Evolutionary conservation across 2,797 vertebrate species (phyloP).

Genomic region (Chelon auratus): DNA sequence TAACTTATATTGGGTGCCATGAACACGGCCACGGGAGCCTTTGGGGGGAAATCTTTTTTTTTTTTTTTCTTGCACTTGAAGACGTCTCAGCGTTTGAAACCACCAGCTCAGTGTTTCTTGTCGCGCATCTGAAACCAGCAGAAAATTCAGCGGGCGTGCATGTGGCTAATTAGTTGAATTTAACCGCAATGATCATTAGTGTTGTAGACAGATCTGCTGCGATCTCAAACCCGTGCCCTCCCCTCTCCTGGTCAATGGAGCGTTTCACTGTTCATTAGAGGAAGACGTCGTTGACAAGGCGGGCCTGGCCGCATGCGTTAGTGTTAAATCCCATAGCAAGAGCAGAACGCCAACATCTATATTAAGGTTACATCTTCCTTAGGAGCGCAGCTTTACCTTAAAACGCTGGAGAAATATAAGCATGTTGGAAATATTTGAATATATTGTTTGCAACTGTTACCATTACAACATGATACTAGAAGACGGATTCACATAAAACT

Average conservation of each 20-base stretch:
- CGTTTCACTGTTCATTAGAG: slow-evolving; percentile 76
- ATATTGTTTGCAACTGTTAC: slow-evolving; percentile 16
- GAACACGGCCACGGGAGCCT: slow-evolving; percentile 76
- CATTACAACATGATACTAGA: background rate
- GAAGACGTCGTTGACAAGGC: slow-evolving; percentile 63
- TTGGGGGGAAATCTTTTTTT: slow-evolving; percentile 63
- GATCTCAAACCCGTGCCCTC: slow-evolving; percentile 70
- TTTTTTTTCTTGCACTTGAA: slow-evolving; percentile 79
- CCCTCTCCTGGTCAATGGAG: slow-evolving; percentile 74
- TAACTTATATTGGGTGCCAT: slow-evolving; percentile 84
- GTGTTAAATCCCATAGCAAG: slow-evolving; percentile 54
- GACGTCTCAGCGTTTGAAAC: slow-evolving; percentile 73
- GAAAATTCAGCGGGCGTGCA: slow-evolving; percentile 72
- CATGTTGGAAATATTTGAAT: background rate
- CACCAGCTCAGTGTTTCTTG: slow-evolving; percentile 81
- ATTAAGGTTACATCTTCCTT: slow-evolving; percentile 45
- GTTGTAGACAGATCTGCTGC: slow-evolving; percentile 84
- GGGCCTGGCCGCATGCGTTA: slow-evolving; percentile 68
- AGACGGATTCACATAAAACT: background rate
- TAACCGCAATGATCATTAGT: slow-evolving; percentile 82
- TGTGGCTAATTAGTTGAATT: slow-evolving; percentile 85
- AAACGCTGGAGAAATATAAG: slow-evolving; percentile 22
- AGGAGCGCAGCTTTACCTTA: slow-evolving; percentile 9
- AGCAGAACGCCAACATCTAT: slow-evolving; percentile 58
- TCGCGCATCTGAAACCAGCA: slow-evolving; percentile 71